phyloP scores from a whole-genome alignment of 2,888 invertebrate species.

The Ganaspis brasiliensis region DNA sequence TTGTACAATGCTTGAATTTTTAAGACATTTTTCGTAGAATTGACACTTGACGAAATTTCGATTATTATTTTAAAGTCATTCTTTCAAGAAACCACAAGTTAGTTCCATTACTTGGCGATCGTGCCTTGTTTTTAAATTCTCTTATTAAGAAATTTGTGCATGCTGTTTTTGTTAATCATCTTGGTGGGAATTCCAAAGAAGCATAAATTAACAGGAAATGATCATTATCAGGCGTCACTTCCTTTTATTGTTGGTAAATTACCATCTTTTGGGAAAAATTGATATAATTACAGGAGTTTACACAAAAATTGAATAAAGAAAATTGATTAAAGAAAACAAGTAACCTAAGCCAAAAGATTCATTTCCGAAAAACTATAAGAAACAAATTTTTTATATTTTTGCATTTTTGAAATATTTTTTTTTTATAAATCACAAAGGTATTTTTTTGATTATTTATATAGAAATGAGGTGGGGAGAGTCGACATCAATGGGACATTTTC shows the following conservation, averaged over 20 bases:
- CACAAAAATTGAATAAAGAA: no score
- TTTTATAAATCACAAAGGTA: no score
- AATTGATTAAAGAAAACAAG: no score
- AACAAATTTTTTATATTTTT: no score
- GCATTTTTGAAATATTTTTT: background rate
- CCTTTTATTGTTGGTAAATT: background rate
- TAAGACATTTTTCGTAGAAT: background rate
- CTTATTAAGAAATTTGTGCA: slow-evolving; percentile 12
- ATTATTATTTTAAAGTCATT: slow-evolving; percentile 7
- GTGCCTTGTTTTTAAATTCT: slow-evolving; percentile 31
- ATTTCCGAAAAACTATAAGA: no score
- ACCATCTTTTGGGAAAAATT: no score
- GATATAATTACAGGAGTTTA: no score
- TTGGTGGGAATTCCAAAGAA: slow-evolving; percentile 12
- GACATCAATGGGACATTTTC: no score
- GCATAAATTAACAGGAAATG: background rate
- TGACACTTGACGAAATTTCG: background rate
- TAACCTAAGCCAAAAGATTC: no score
- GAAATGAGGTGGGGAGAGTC: no score
- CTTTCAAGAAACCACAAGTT: background rate
- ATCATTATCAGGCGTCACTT: background rate
- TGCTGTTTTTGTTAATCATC: background rate
- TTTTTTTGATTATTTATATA: no score
- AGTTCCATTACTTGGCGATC: background rate
- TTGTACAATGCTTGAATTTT: slow-evolving; percentile 9